Evolutionary conservation across 2,888 invertebrate genomes (phyloP), one percentile per base, ranked within the genome.

Genomic region (Cyclophora punctaria): DNA sequence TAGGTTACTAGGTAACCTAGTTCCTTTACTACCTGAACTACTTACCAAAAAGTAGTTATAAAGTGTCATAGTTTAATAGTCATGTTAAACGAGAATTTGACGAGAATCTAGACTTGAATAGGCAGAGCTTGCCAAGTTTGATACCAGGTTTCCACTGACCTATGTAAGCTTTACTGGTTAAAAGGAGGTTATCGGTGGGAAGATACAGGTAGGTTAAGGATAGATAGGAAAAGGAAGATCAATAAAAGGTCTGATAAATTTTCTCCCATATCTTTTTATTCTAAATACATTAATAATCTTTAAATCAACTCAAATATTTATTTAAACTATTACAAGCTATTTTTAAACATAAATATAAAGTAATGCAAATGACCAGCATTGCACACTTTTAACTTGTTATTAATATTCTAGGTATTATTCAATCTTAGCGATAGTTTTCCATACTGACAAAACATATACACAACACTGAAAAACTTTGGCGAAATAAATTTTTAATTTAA

Each of bases 281-380:
- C 88, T 88, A 88, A 86, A 88, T 88, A 88, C 88, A 88, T 88
- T 88, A 87, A 88, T 88, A 86, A 88, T 88, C 78, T 85, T 83
- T 84, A 85, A 83, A 82, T 82, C 86, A 88, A 87, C 86, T 87
- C 84, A 88, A 87, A 85, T 86, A 81, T 83, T 86, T 75, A 83
- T 83, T 87, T 82, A 85, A 86, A 87, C 88, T 88, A 87, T 87
- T 88, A 88, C 82, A 88, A 86, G 88, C 88, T 88, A 88, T 85
- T 82, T 79, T 81, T 81, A 78, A 86, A 86, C 85, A 85, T 84
- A 87, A 85, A 87, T 82, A 84, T 78, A 78, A 83, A 85, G 85
- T 85, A 72, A 83, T 85, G 84, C 87, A 84, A 74, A 87, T 88
- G 88, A 67, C 88, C 88, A 84, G 88, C 87, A 88, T 85, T 87